Base-by-base conservation (phyloP, 2,113 vertebrate genomes). In the Chunga burmeisteri region DNA sequence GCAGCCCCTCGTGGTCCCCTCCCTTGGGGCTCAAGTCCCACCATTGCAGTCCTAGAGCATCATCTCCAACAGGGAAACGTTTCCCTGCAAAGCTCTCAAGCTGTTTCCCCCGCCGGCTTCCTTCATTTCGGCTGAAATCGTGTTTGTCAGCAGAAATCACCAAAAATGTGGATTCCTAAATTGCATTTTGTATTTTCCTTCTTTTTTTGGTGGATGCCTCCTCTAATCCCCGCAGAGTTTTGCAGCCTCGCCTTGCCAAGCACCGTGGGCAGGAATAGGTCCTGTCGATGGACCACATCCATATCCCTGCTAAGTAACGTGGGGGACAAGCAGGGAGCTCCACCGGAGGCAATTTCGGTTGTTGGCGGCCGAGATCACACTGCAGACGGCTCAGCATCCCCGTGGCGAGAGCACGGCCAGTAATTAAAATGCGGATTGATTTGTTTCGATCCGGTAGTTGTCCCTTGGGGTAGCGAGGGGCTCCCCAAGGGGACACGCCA, bases 391-490 rank as follows among this genome's bases (percentile, higher is more conserved):
- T 63, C 79, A 36, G 56, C 74, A 16, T 42, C 79, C 93, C 75
- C 0, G 5, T 10, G 3, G 81, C 34, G 29, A 58, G 49, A 70
- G 55, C 2, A n/a, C 9, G n/a, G 44, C 63, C 46, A 18, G 44
- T 96, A 97, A 97, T 96, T 97, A 97, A 94, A 94, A 86, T 7
- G 2, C 68, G 20, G 40, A 94, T 95, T 95, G 96, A 96, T 97
- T 94, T 2, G 42, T 22, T 93, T 96, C 22, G 46, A 94, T 95
- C 83, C 13, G 62, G 21, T 56, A 10, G 10, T 5, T 73, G 77
- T 88, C 86, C 93, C 78, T 12, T 9, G 22, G 49, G 70, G 46
- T 6, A 56, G 25, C 3, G 2, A 53, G 80, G 27, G 36, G 18
- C 44, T 87, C 44, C 86, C 50, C 40, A 17, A 40, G 25, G 56